These are phyloP conservation scores for Malurus leucopterus DNA, from an alignment of 2,797 vertebrate species.

Conservation along the genomic window DNA sequence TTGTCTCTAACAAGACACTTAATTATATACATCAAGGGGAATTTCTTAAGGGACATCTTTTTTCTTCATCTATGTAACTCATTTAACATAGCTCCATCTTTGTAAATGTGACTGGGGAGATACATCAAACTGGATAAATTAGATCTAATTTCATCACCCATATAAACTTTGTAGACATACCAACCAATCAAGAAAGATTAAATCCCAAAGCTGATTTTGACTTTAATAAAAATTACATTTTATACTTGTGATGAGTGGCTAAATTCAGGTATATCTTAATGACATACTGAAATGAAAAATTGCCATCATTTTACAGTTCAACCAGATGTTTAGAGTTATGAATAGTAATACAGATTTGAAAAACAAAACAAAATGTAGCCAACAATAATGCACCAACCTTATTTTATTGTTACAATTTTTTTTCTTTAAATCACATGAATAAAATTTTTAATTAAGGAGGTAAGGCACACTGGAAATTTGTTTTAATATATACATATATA, in stretches of 20 bases:
- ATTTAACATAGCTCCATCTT: constrained; percentile 39
- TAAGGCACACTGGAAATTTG: not conserved
- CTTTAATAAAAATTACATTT: not conserved
- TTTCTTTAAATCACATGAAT: not conserved
- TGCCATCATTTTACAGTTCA: not conserved
- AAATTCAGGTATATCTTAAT: not conserved
- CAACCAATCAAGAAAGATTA: not conserved
- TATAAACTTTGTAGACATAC: constrained; percentile 36
- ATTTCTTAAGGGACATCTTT: constrained; percentile 54
- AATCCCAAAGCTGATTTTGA: not conserved
- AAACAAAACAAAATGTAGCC: no score
- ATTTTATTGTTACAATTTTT: not conserved
- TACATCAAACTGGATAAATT: constrained; percentile 46
- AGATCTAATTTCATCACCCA: constrained; percentile 34
- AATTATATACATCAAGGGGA: constrained; percentile 57
- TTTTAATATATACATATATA: not conserved
- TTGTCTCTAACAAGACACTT: constrained; percentile 61
- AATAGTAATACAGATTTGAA: not conserved
- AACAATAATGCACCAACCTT: not conserved
- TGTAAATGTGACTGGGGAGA: constrained; percentile 39
- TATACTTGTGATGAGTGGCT: not conserved
- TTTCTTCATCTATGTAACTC: constrained; percentile 44
- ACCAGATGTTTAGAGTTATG: not conserved
- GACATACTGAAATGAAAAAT: not conserved
- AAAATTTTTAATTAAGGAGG: not conserved